phyloP scores from a whole-genome alignment of 2,888 invertebrate species.

The Chrysina gloriosa region DNA sequence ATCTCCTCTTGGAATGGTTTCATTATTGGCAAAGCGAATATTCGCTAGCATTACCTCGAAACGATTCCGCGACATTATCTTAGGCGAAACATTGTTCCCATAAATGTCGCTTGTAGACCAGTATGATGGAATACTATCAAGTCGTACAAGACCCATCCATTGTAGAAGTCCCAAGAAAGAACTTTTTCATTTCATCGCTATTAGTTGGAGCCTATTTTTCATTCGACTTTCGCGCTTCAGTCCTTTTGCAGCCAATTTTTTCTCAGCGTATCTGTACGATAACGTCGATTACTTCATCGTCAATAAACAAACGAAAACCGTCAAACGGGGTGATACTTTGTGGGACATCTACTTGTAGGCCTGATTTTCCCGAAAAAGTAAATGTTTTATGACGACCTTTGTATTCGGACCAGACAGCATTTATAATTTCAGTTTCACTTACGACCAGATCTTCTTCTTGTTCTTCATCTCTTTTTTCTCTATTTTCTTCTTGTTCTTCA shows the following conservation, averaged over 20 bases:
- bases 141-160: constrained; percentile 35
- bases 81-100: constrained; percentile 11
- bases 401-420: constrained; percentile 30
- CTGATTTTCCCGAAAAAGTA: constrained; percentile 39
- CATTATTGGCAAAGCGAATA: constrained; percentile 52
- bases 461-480: too few species aligned
- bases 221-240: background rate
- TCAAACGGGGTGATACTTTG: background rate
- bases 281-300: background rate
- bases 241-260: background rate
- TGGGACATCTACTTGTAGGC: constrained; percentile 40
- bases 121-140: constrained; percentile 4
- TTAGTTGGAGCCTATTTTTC: constrained; percentile 33
- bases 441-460: too few species aligned
- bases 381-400: constrained; percentile 16
- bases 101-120: constrained; percentile 37
- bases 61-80: constrained; percentile 46
- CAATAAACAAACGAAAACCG: background rate
- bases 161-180: constrained; percentile 21
- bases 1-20: background rate
- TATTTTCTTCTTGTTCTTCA: too few species aligned
- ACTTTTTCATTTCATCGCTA: constrained; percentile 18
- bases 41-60: constrained; percentile 47
- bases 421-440: too few species aligned
- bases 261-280: background rate